phyloP scores from a whole-genome alignment of 2,888 invertebrate species.

The Ochropacha duplaris region DNA sequence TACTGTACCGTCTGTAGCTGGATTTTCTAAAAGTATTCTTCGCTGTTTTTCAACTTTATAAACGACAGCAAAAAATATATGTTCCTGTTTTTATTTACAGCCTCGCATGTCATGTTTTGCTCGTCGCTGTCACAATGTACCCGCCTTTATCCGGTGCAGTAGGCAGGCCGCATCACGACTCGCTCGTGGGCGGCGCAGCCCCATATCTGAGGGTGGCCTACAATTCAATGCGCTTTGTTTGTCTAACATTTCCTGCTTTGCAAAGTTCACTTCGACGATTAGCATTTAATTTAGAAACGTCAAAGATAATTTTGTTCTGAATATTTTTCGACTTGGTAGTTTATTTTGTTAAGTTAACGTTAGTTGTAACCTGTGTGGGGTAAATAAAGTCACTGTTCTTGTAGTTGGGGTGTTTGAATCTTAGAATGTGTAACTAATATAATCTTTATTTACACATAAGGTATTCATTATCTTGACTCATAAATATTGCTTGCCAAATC shows the following conservation, averaged over 20 bases:
- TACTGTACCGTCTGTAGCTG: no score
- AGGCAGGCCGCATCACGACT: slow-evolving; percentile 70
- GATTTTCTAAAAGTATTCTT: neutral
- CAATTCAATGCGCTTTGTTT: slow-evolving; percentile 73
- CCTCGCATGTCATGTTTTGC: neutral
- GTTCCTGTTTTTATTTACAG: neutral
- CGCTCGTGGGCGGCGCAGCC: slow-evolving; percentile 60
- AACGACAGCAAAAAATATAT: neutral
- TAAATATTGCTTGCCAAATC: no score
- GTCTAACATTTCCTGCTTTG: slow-evolving; percentile 62
- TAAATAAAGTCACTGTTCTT: neutral
- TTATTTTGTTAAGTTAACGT: neutral
- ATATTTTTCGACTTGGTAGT: neutral
- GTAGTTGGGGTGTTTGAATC: neutral
- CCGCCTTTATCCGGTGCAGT: slow-evolving; percentile 39
- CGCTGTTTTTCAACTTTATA: neutral
- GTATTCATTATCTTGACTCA: no score
- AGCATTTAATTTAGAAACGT: slow-evolving; percentile 4
- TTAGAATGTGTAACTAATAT: no score
- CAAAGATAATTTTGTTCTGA: neutral
- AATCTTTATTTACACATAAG: no score
- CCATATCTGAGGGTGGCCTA: slow-evolving; percentile 67
- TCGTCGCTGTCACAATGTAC: slow-evolving; percentile 11
- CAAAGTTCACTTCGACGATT: slow-evolving; percentile 30
- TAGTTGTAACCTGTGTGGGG: neutral